A percentile compares a stretch with the other conserved stretches of the same genome.
These are phyloP conservation scores for Eupithecia exiguata DNA, from an alignment of 2,888 invertebrate species.

Conservation along the genomic window DNA sequence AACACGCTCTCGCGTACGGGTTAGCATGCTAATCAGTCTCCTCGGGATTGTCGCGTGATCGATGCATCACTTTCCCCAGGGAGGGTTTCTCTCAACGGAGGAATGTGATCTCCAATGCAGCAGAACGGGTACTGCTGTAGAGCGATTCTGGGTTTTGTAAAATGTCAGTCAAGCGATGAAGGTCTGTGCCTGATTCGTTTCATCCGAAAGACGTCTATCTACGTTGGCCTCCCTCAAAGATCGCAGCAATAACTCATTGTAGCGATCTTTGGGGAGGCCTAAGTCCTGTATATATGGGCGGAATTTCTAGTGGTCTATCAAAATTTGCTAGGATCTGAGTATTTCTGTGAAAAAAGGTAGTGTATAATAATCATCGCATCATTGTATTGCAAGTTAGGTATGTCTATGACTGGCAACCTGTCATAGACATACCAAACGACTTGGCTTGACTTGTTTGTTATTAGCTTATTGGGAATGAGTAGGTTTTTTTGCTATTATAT, in stretches of 20 bases:
- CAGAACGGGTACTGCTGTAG: not conserved
- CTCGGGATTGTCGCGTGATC: conserved; percentile 70
- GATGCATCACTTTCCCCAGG: conserved; percentile 79
- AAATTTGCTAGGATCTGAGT: too few relatives aligned
- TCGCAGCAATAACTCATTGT: too few relatives aligned
- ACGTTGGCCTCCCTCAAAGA: too few relatives aligned
- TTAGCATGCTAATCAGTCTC: conserved; percentile 66
- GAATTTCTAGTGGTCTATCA: too few relatives aligned
- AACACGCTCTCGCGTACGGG: conserved; percentile 43
- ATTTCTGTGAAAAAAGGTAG: too few relatives aligned
- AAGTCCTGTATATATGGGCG: too few relatives aligned
- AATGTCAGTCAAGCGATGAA: not conserved
- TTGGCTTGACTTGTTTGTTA: too few relatives aligned
- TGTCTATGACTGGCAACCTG: not conserved
- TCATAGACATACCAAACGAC: too few relatives aligned
- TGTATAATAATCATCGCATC: too few relatives aligned
- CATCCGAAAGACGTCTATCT: not conserved
- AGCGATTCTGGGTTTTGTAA: not conserved
- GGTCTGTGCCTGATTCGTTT: not conserved
- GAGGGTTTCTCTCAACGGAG: conserved; percentile 67
- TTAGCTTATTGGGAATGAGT: too few relatives aligned
- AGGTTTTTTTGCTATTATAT: too few relatives aligned
- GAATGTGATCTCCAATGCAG: conserved; percentile 22
- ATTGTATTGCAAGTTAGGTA: not conserved
- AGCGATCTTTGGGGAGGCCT: too few relatives aligned